Base-by-base conservation (phyloP, 2,888 invertebrate genomes). In the Mamestra brassicae region DNA sequence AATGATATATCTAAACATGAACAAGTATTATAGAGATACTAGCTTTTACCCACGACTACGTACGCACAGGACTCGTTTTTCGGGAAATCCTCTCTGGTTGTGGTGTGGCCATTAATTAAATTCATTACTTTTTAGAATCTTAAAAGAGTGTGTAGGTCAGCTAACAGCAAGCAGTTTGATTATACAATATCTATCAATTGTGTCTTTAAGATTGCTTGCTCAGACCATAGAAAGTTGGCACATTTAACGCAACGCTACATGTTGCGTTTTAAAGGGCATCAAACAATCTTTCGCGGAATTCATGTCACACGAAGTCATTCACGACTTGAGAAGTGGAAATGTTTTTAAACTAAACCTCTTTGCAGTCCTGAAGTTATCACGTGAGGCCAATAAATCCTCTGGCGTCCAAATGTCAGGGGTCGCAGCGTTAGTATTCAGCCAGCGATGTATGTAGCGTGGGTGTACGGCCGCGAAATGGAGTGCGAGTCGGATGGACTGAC, bases 401-500 rank as follows among this genome's bases (percentile, higher is more conserved):
- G 61, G 52, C 55, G 55, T 71, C 66, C 61, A 82, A 86, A 85
- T 82, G 85, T 75, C 85, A 75, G 63, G 67, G 87, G 79, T 86
- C 76, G 74, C 50, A 61, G 60, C 36, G 67, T 86, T 86, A 83
- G 85, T 78, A 86, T 84, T 81, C 86, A 71, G 50, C 36, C 58
- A 64, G 73, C 64, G 71, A 61, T 75, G 74, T 75, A 55, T 70
- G 64, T 61, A 81, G 63, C 69, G 80, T 78, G 64, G 69, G 70
- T 80, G 71, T 69, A 42, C 55, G 64, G 57, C 15, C 45, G 58
- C 58, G 64, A 50, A 81, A 80, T 80, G 62, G 55, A 80, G 36
- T 70, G 55, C 42, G 38, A 68, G 45, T 34, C 34, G 42, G 17
- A 84, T 84, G 38, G 42, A 69, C 47, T 64, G 54, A 45, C 17